These are phyloP conservation scores for Apis cerana DNA, from an alignment of 1,140 invertebrate genomes.

Conservation along the genomic window DNA sequence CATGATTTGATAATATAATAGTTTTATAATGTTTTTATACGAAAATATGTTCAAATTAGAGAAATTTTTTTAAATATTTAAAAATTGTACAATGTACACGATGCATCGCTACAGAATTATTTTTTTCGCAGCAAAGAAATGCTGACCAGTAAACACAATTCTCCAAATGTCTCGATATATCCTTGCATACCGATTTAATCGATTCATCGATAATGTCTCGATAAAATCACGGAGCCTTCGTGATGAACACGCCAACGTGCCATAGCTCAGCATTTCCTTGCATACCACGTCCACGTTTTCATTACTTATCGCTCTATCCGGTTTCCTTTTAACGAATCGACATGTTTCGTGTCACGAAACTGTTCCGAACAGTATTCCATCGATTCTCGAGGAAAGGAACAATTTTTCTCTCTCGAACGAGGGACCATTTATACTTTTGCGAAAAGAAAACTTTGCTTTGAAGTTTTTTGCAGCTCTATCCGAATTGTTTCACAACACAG, in stretches of 20 bases:
- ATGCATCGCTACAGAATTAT: neutral
- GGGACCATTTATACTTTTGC: too few species aligned
- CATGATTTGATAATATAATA: too few species aligned
- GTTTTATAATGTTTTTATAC: too few species aligned
- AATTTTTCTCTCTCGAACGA: neutral
- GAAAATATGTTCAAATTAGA: too few species aligned
- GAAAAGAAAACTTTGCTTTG: too few species aligned
- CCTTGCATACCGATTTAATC: neutral
- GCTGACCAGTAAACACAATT: neutral
- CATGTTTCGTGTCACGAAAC: constrained; percentile 17
- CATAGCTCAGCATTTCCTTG: neutral
- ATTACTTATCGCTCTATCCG: neutral
- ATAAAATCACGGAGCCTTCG: neutral
- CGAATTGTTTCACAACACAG: too few species aligned
- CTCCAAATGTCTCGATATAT: neutral
- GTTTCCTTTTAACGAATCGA: neutral
- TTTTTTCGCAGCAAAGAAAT: neutral
- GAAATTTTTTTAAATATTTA: too few species aligned
- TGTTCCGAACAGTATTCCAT: constrained; percentile 12
- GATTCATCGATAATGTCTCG: neutral
- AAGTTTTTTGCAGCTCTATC: too few species aligned
- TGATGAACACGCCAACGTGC: neutral
- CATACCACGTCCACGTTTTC: neutral
- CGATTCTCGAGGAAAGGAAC: neutral
- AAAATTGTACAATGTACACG: too few species aligned